Evolutionary conservation across 2,888 invertebrate genomes (phyloP).

Genomic region (Odontomyia ornata): DNA sequence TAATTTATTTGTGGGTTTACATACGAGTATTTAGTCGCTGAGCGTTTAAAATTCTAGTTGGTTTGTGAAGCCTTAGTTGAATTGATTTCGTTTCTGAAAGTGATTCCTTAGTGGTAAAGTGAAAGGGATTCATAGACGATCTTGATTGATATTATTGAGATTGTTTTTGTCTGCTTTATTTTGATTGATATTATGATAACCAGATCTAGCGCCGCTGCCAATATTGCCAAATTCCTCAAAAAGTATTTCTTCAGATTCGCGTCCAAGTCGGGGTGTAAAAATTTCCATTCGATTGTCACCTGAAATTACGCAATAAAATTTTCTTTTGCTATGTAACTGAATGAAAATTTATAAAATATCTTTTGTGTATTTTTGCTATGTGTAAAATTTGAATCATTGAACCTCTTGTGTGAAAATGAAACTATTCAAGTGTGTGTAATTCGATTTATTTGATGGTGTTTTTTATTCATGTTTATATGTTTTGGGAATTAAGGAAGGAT

Average conservation of each 20-base stretch:
- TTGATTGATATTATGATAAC: conserved; percentile 42
- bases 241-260: conserved; percentile 57
- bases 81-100: neutral
- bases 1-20: neutral
- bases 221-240: conserved; percentile 48
- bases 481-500: too few relatives aligned
- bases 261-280: conserved; percentile 57
- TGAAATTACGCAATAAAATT: neutral
- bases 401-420: too few relatives aligned
- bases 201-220: conserved; percentile 21
- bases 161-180: conserved; percentile 15
- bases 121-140: neutral
- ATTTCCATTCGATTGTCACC: conserved; percentile 38
- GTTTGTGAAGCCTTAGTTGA: neutral
- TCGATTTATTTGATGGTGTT: neutral
- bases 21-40: too few relatives aligned
- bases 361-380: too few relatives aligned
- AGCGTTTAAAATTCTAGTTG: neutral
- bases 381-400: too few relatives aligned
- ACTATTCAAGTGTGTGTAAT: too few relatives aligned
- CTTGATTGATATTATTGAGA: neutral
- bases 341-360: neutral
- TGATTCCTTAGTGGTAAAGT: neutral
- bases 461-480: neutral
- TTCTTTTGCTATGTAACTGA: neutral